Evolutionary conservation across 2,797 vertebrate genomes (phyloP), one percentile per base, ranked within the genome.

Genomic region (Pelodytes ibericus): DNA sequence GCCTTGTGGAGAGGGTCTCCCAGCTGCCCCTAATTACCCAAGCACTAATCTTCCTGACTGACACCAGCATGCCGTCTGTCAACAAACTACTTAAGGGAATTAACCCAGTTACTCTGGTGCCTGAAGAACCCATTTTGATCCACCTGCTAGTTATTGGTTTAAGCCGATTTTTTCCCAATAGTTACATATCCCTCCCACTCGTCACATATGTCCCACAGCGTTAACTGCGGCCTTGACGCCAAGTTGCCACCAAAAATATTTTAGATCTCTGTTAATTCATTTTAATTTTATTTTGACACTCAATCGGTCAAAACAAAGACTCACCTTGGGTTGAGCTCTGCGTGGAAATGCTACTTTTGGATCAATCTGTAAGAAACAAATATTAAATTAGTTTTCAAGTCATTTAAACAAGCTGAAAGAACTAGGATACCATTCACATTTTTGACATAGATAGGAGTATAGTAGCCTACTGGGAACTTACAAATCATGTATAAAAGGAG

Each of bases 311-410:
- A 41, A 22, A 64, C 26, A 47, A 77, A 27, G 22, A 87, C 95
- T 89, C 91, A 99, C 97, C 95, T 99, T 99, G 80, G 97, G 97
- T 88, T 99, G 97, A 86, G 97, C 97, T 93, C 97, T 87, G 75
- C 97, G 95, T 74, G 97, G 97, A 85, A 99, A 99, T 0, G 97
- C 97, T 82, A 99, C 97, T 91, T 99, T 99, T 26, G 97, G 97
- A 79, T 99, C 97, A 77, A 99, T 99, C 97, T 99, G 92, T 86
- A 83, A 88, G 84, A 87, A 63, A 79, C 33, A 36, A 5, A 36
- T 36, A 5, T 36, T 36, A 36, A 36, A 36, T 36, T 13, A 36
- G 33, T 36, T 36, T 36, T 36, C 5, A 36, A 36, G 33, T 36
- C 5, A 5, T 36, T 5, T 36, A 36, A 36, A 13, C 13, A 36